Base-by-base conservation (phyloP, 2,113 vertebrate genomes). In the Lampris incognitus region DNA sequence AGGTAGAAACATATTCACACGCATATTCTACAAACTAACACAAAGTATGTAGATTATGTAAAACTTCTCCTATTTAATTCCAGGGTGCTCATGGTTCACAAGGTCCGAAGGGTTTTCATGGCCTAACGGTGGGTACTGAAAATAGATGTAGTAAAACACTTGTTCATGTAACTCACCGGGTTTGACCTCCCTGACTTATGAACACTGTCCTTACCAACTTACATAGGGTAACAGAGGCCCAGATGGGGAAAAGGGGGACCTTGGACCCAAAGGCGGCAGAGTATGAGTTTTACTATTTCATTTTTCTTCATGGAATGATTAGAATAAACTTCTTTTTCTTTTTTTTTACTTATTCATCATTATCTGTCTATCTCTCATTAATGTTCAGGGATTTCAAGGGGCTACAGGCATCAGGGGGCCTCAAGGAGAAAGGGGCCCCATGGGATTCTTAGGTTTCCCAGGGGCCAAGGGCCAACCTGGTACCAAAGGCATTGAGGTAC, bases 241-340 rank as follows among this genome's bases (percentile, higher is more conserved):
- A 0, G 76, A 87, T 49, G 96, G 96, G 79, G 95, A 95, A 73
- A 93, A 92, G 42, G 96, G 96, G 4, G 85, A 94, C 65, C 37
- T 66, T 42, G 96, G 96, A 78, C 60, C 75, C n/a, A 96, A 94
- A 93, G 96, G 96, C 61, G 76, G 88, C 76, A 93, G 90, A 92
- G 96, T 97, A 94, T 46, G 86, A 85, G 6, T 62, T 63, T 63
- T 24, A 6, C 7, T 13, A 2, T 42, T 13, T 38, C 46, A 0
- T 41, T 9, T 38, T 59, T 59, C 38, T 10, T 40, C 38, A 56
- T 13, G 2, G 13, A 2, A 3, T 56, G 36, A 24, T 58, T 58
- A 24, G 54, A 24, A 24, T 56, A 56, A 4, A 4, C 13, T 56
- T 56, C 1, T 46, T n/a, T 69, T 13, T 57, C 40, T 46, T 3